phyloP scores from a whole-genome alignment of 2,113 vertebrate genomes.

The Laticauda laticaudata region DNA sequence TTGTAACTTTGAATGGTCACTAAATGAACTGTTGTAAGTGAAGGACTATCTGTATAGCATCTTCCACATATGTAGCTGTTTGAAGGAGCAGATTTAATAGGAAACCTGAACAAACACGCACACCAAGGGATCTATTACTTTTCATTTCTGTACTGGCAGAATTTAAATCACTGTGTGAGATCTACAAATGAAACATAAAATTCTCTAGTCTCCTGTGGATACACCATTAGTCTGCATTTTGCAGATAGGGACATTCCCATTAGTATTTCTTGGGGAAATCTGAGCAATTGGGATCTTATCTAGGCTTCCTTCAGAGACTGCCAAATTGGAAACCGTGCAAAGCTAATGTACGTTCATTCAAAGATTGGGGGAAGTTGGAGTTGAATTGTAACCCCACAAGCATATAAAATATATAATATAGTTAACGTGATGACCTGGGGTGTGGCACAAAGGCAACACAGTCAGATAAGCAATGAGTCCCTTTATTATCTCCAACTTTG shows the following conservation, averaged over 20 bases:
- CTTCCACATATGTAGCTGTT: background rate
- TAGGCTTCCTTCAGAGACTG: conserved; percentile 1
- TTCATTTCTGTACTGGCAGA: background rate
- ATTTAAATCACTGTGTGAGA: background rate
- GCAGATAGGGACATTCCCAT: background rate
- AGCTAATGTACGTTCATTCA: background rate
- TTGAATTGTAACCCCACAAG: background rate
- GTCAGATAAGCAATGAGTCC: too few species aligned
- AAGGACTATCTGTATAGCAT: background rate
- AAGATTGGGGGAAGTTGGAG: background rate
- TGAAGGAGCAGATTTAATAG: background rate
- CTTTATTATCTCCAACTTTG: too few species aligned
- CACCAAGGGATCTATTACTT: background rate
- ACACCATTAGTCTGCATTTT: conserved; percentile 4
- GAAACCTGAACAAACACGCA: background rate
- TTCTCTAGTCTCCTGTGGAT: background rate
- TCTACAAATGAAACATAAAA: conserved; percentile 27
- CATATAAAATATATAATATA: too few species aligned
- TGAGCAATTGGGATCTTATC: background rate
- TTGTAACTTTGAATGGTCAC: too few species aligned
- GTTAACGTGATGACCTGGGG: too few species aligned
- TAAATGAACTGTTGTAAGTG: too few species aligned
- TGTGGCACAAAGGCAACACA: too few species aligned
- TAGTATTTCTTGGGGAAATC: background rate
- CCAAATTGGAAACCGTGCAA: background rate